These are phyloP conservation scores for Ylistrum balloti DNA, from an alignment of 1,140 invertebrate genomes.

Conservation along the genomic window DNA sequence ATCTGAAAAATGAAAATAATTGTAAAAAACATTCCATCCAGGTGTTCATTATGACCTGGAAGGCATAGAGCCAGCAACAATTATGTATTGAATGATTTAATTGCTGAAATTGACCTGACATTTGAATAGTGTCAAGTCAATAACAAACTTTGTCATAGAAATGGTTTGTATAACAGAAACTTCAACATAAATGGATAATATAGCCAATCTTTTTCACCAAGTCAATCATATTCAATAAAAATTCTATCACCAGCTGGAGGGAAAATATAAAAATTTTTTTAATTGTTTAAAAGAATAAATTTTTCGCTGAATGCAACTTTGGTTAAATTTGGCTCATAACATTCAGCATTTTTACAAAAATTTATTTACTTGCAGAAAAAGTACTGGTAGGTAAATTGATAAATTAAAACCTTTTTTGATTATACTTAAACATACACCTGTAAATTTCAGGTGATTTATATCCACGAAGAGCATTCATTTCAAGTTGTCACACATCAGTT, in stretches of 20 bases:
- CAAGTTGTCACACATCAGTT: no score
- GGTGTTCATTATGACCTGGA: background rate
- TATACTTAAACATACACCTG: background rate
- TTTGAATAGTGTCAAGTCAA: constrained; percentile 44
- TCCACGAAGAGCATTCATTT: no score
- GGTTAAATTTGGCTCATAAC: background rate
- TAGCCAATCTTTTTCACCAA: background rate
- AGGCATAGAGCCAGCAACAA: background rate
- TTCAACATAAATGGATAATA: background rate
- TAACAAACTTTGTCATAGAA: background rate
- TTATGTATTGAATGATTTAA: background rate
- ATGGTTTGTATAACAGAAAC: background rate
- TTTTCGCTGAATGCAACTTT: background rate
- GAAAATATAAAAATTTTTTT: background rate
- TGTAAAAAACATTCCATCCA: background rate
- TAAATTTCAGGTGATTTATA: background rate
- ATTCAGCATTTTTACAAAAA: background rate
- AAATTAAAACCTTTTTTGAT: background rate
- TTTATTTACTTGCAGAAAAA: constrained; percentile 5
- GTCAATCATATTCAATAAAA: background rate
- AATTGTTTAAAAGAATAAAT: background rate
- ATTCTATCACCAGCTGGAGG: background rate
- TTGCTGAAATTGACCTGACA: constrained; percentile 41
- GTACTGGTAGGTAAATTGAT: constrained; percentile 15
- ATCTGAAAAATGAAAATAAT: no score